A percentile compares a stretch with the other conserved stretches of the same genome.
Evolutionary conservation across 2,797 vertebrate species (phyloP).

Genomic region (Darevskia nairensis): DNA sequence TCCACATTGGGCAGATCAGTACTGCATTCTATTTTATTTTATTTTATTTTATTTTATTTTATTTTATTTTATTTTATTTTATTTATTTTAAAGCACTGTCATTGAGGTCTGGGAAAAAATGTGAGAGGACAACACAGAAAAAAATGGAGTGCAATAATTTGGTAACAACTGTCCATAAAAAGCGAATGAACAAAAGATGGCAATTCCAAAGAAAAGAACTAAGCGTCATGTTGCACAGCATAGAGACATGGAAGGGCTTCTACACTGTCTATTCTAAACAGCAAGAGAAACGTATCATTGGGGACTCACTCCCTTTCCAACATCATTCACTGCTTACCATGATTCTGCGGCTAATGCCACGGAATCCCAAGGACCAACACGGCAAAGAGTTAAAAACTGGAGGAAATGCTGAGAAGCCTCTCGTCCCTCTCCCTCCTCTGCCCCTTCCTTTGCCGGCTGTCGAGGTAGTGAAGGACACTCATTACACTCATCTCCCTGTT

Average conservation of each 20-base stretch:
- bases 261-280: not conserved
- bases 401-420: not conserved
- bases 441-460: slow-evolving; percentile 16
- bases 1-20: not conserved
- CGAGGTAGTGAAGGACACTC: not conserved
- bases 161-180: not conserved
- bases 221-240: not conserved
- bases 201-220: not conserved
- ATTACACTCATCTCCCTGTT: slow-evolving; percentile 39
- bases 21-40: not conserved
- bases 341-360: slow-evolving; percentile 18
- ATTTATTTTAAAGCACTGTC: not conserved
- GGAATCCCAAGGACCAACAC: not conserved
- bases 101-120: not conserved
- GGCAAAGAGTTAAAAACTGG: slow-evolving; percentile 4
- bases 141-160: not conserved
- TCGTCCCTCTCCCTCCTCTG: slow-evolving; percentile 18
- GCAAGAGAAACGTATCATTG: not conserved
- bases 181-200: not conserved
- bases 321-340: not conserved
- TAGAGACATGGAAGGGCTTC: not conserved
- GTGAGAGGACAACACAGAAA: not conserved
- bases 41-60: not conserved
- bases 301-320: not conserved
- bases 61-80: not conserved